A percentile compares a stretch with the other conserved stretches of the same genome.
Conservation (phyloP, 2,888 invertebrate genomes). For the Cerastis leucographa region DNA sequence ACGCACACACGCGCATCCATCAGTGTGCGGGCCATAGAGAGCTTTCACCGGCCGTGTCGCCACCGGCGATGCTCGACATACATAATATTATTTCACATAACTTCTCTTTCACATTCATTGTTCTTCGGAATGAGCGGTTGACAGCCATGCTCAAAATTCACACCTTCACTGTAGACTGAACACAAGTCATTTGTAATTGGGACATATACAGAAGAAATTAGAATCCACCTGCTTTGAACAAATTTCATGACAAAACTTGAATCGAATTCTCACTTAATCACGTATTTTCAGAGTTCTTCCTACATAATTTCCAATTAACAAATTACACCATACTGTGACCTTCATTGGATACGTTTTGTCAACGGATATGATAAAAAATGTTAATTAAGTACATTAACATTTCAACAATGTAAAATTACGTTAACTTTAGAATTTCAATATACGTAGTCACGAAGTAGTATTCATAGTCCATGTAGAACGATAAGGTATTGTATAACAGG, state of each 20-base stretch:
- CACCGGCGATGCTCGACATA: constrained; percentile 78
- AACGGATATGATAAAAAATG: constrained; percentile 51
- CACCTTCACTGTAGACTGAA: constrained; percentile 31
- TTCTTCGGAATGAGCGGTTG: constrained; percentile 69
- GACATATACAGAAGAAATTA: background rate
- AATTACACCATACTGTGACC: constrained; percentile 38
- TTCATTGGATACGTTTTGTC: constrained; percentile 45
- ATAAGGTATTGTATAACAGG: constrained; percentile 55
- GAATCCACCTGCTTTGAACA: background rate
- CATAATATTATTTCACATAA: constrained; percentile 73
- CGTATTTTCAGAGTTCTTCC: constrained; percentile 13
- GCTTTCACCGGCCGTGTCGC: constrained; percentile 85
- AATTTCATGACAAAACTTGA: constrained; percentile 14
- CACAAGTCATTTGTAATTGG: constrained; percentile 5
- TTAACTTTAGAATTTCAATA: constrained; percentile 36
- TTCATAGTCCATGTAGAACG: constrained; percentile 33
- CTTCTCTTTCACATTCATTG: constrained; percentile 75
- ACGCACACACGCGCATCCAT: constrained; percentile 74
- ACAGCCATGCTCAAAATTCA: constrained; percentile 80
- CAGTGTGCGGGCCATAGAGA: constrained; percentile 75
- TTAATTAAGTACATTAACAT: constrained; percentile 48
- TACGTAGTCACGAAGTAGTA: constrained; percentile 36
- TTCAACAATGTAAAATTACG: constrained; percentile 54
- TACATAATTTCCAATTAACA: constrained; percentile 21
- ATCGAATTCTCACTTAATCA: background rate